phyloP scores from a whole-genome alignment of 1,140 invertebrate species.

The Drosophila trapezifrons region DNA sequence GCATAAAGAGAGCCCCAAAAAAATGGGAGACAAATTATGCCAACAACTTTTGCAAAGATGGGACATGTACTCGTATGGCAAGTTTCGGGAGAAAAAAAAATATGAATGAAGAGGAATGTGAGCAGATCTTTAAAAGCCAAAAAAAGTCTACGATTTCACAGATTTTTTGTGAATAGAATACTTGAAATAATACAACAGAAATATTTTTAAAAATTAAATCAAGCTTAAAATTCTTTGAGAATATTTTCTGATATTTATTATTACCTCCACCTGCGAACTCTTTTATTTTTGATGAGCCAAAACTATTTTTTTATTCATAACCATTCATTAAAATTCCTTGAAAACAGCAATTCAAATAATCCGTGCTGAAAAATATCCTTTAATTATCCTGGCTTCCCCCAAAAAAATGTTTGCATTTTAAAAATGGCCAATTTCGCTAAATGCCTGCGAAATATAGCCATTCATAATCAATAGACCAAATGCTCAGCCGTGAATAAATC shows the following conservation, averaged over 20 bases:
- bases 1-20: neutral
- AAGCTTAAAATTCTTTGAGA: too few relatives aligned
- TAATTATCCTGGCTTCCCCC: neutral
- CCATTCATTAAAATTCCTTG: neutral
- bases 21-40: slow-evolving; percentile 39
- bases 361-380: neutral
- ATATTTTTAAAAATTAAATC: neutral
- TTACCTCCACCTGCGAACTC: too few relatives aligned
- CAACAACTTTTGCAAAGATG: slow-evolving; percentile 47
- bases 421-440: slow-evolving; percentile 14
- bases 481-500: slow-evolving; percentile 15
- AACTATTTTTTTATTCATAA: neutral
- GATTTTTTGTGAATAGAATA: neutral
- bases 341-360: neutral
- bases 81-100: slow-evolving; percentile 7
- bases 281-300: too few relatives aligned
- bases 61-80: slow-evolving; percentile 28
- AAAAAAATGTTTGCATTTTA: slow-evolving; percentile 13
- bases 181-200: neutral
- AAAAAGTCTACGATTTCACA: neutral
- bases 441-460: slow-evolving; percentile 1
- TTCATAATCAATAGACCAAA: slow-evolving; percentile 20
- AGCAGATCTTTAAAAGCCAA: neutral
- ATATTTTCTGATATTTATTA: too few relatives aligned
- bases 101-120: neutral